These are phyloP conservation scores for Lydus trimaculatus DNA, from an alignment of 2,888 invertebrate genomes.

Conservation along the genomic window DNA sequence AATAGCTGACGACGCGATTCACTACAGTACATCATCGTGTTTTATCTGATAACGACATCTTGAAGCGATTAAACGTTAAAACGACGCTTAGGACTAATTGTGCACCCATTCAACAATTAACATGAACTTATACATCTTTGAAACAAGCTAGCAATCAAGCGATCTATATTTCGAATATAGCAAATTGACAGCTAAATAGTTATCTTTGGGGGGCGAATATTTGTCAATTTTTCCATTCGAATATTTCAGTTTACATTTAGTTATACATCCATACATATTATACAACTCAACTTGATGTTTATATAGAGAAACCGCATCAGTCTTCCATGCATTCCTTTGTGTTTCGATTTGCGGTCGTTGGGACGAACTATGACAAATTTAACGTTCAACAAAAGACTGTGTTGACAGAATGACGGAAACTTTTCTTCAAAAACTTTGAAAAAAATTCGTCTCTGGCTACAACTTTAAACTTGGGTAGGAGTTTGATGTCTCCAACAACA, in stretches of 20 bases:
- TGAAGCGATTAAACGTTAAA: background rate
- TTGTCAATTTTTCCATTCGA: background rate
- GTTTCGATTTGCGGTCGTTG: slow-evolving; percentile 23
- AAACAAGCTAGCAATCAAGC: background rate
- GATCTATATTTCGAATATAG: background rate
- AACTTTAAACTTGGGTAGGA: background rate
- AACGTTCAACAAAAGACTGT: slow-evolving; percentile 24
- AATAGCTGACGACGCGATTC: slow-evolving; percentile 3
- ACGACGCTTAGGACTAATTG: background rate
- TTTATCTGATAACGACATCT: background rate
- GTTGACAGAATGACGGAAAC: slow-evolving; percentile 28
- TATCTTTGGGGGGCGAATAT: background rate
- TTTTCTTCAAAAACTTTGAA: background rate
- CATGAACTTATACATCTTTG: background rate
- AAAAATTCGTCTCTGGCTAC: background rate
- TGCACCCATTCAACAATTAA: background rate
- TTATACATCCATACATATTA: background rate
- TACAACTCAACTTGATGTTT: background rate
- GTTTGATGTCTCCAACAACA: slow-evolving; percentile 2
- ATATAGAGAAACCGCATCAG: background rate
- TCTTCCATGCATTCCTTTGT: slow-evolving; percentile 19
- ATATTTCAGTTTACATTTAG: background rate
- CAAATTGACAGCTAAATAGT: background rate
- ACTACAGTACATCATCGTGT: background rate
- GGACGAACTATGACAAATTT: slow-evolving; percentile 31